Percentiles rank a stretch among this genome's conserved stretches.
Conservation (phyloP, 2,888 invertebrate genomes). For the Tiliacea aurago region DNA sequence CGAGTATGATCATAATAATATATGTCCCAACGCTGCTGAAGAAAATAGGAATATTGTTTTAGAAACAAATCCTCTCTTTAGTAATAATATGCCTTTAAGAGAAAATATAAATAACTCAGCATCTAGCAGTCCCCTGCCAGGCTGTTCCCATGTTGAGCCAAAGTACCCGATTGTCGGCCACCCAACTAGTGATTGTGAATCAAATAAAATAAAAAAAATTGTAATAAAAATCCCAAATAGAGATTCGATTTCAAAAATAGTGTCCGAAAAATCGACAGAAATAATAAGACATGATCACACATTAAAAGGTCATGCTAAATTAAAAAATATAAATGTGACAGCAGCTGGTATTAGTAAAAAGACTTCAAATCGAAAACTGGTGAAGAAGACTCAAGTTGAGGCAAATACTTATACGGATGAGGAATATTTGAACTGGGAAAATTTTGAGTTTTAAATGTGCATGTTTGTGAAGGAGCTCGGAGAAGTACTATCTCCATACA, state of each 20-base stretch:
- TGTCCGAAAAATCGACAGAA: background rate
- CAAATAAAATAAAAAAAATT: background rate
- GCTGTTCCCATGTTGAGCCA: background rate
- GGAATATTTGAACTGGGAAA: background rate
- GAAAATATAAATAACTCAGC: no score
- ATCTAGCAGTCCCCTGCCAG: background rate
- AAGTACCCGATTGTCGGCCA: background rate
- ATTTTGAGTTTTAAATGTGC: background rate
- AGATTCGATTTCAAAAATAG: background rate
- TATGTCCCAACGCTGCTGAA: background rate
- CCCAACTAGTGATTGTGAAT: background rate
- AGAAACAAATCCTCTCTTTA: background rate
- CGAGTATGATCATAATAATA: background rate
- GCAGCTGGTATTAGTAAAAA: background rate
- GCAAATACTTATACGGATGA: background rate
- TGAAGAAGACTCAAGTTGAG: background rate
- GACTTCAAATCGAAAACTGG: background rate
- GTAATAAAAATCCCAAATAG: no score
- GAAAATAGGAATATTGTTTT: background rate
- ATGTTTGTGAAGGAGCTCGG: no score
- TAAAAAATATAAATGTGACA: background rate
- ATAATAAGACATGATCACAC: background rate
- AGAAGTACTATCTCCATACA: background rate
- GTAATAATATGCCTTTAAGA: background rate
- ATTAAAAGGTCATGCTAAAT: background rate